Conservation (phyloP, 92 coral and sea anemone genomes). For the Muricea muricata region DNA sequence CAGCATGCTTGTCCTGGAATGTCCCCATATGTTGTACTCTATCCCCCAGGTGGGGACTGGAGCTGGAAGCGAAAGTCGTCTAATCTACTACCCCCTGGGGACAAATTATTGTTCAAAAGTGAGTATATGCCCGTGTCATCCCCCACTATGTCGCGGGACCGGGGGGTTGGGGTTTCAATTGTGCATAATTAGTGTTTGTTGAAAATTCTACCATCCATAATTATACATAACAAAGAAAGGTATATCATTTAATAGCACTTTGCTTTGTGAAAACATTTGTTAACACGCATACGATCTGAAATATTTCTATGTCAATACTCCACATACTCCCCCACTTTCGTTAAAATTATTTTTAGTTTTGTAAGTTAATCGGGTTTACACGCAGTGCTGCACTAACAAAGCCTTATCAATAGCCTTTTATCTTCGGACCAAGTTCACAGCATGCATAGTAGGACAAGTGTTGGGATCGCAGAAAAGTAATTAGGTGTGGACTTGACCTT, state of each 20-base stretch:
- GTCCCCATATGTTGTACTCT: no score
- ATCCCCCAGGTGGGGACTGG: slow-evolving; percentile 49
- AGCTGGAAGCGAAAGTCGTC: background rate
- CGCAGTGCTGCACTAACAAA: background rate
- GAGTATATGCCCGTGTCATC: slow-evolving; percentile 41
- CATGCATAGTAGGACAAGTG: background rate
- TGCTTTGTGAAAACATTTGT: background rate
- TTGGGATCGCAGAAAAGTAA: background rate
- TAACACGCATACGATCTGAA: background rate
- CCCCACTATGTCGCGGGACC: slow-evolving; percentile 50
- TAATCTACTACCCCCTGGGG: slow-evolving; percentile 42
- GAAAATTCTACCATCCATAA: slow-evolving; percentile 26
- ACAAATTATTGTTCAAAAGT: slow-evolving; percentile 59
- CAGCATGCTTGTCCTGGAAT: no score
- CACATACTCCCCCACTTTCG: background rate
- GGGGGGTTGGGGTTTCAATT: background rate
- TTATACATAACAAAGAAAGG: slow-evolving; percentile 40
- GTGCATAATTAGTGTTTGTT: slow-evolving; percentile 19
- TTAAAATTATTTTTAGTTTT: background rate
- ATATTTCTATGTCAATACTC: background rate
- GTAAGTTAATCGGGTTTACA: background rate
- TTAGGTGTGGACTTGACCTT: slow-evolving; percentile 21
- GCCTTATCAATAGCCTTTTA: background rate
- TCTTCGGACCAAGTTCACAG: background rate
- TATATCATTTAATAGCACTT: background rate